Evolutionary conservation across 2,888 invertebrate genomes (phyloP), one percentile per base, ranked within the genome.

Genomic region (Drosophila glabriapex): DNA sequence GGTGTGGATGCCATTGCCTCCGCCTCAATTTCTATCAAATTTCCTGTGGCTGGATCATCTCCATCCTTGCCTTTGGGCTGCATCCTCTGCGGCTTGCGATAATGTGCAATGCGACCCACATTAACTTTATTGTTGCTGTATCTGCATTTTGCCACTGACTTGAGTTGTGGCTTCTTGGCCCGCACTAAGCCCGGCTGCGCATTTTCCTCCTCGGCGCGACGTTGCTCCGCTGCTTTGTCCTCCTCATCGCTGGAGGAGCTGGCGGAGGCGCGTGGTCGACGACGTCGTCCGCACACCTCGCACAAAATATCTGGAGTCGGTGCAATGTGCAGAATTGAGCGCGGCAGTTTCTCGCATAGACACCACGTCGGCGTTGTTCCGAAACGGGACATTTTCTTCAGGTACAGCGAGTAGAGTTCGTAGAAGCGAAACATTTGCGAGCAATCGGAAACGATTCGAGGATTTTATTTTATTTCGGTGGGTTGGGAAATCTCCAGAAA

Each of bases 381-480:
- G 33, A 33, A 76, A 37, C 35, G 61, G 31, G 71, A n/a, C 83
- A 85, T 76, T 39, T 85, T 82, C 41, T 73, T 80, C 29, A 69
- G 46, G 73, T 80, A 82, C 2, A 89, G 53, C 28, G 80, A 73
- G 52, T 85, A 85, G 6, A 85, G 35, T 70, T 85, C 88, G 59
- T 78, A 85, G 19, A 89, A 74, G n/a, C 90, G 90, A 68, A 89
- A 89, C 85, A 85, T 85, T 53, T 60, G 62, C 62, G 43, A 53
- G 12, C 14, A 31, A 58, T 35, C 25, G 19, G 39, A 31, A 31
- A 52, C 25, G 22, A 5, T 37, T 53, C 28, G 5, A 31, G 28
- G 14, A 25, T 25, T 46, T 19, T 29, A n/a, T 41, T 35, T 58
- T 52, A 53, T 49, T 50, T 37, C 5, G 35, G 58, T 74, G 63